phyloP scores from a whole-genome alignment of 1,140 invertebrate species.

The Ooceraea biroi region DNA sequence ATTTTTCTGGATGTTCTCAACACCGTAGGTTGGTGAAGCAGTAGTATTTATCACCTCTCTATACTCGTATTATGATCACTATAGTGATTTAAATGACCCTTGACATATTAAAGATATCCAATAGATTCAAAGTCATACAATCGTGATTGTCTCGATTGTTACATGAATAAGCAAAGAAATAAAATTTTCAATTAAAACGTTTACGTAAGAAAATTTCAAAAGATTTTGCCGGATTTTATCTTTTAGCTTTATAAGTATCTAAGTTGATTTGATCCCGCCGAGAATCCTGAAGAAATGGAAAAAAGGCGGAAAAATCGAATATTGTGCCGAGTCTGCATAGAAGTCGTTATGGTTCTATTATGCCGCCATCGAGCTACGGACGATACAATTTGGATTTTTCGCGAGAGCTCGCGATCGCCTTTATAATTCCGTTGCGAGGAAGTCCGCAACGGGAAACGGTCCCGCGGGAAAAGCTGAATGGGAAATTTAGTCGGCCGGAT shows the following conservation, averaged over 20 bases:
- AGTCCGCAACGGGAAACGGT: conserved; percentile 59
- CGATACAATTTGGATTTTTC: conserved; percentile 72
- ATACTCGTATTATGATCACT: too few relatives aligned
- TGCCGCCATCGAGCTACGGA: neutral
- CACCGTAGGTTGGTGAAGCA: too few relatives aligned
- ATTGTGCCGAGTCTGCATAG: neutral
- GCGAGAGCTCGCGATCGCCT: conserved; percentile 27
- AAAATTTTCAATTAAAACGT: too few relatives aligned
- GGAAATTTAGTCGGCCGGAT: conserved; percentile 73
- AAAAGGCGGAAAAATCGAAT: neutral
- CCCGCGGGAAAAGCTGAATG: conserved; percentile 65
- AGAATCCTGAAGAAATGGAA: neutral
- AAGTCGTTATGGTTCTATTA: conserved; percentile 50
- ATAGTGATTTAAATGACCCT: too few relatives aligned
- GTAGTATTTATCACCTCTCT: too few relatives aligned
- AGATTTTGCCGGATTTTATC: neutral
- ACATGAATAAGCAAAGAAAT: too few relatives aligned
- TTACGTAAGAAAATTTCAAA: neutral
- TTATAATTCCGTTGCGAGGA: conserved; percentile 63
- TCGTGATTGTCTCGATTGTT: too few relatives aligned
- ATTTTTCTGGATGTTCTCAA: too few relatives aligned
- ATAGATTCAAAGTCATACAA: too few relatives aligned
- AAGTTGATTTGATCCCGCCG: neutral
- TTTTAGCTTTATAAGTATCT: neutral
- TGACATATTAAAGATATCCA: too few relatives aligned